phyloP scores from a whole-genome alignment of 2,888 invertebrate genomes.

The Euzetes globulus region DNA sequence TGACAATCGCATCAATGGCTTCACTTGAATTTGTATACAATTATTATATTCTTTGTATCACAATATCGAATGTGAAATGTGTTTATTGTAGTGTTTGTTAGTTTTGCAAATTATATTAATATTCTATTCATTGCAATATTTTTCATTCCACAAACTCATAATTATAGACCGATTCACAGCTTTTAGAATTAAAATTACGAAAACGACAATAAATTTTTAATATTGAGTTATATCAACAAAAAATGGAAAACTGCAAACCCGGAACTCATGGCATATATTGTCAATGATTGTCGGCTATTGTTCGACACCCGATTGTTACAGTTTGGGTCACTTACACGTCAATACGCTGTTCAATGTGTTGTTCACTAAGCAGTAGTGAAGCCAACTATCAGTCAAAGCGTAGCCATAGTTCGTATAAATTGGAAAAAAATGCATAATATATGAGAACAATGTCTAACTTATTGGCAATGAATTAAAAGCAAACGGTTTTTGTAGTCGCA shows the following conservation, averaged over 20 bases:
- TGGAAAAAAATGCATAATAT: slow-evolving; percentile 27
- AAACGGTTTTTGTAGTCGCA: slow-evolving; percentile 2
- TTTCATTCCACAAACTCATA: not conserved
- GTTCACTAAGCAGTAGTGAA: not conserved
- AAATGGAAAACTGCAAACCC: not conserved
- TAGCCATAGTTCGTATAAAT: not conserved
- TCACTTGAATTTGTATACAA: slow-evolving; percentile 22
- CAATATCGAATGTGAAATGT: not conserved
- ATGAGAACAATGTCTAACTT: slow-evolving; percentile 9
- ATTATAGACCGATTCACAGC: slow-evolving; percentile 8
- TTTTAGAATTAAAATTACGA: slow-evolving; percentile 1
- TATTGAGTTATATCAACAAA: slow-evolving; percentile 2
- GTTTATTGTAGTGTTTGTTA: not conserved
- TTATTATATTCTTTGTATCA: not conserved
- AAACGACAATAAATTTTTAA: not conserved
- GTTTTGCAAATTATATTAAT: slow-evolving; percentile 15
- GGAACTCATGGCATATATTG: not conserved
- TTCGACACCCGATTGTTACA: not conserved
- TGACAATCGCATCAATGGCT: slow-evolving; percentile 18
- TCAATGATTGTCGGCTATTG: slow-evolving; percentile 6
- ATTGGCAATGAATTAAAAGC: slow-evolving; percentile 22
- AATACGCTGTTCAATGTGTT: not conserved
- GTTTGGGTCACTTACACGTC: slow-evolving; percentile 13
- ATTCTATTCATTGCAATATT: not conserved
- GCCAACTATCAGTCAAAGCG: not conserved